A percentile compares a stretch with the other conserved stretches of the same genome.
Evolutionary conservation across 2,113 vertebrate genomes (phyloP).

Genomic region (Etheostoma cragini): DNA sequence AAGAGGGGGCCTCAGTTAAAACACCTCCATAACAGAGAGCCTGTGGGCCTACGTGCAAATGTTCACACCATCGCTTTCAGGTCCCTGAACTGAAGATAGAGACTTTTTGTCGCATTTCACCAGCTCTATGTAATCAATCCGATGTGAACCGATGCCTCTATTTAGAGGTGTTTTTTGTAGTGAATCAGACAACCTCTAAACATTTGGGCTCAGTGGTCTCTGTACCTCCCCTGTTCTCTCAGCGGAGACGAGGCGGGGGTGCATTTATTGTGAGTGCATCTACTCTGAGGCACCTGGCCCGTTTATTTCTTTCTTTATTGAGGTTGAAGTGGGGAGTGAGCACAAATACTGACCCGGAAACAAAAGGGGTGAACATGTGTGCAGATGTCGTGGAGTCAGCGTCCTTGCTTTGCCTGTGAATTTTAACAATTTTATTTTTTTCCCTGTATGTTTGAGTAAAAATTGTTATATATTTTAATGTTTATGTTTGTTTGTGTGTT

Average conservation of each 20-base stretch:
- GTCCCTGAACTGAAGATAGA: conserved; percentile 59
- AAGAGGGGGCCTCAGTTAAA: conserved; percentile 52
- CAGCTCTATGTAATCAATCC: conserved; percentile 58
- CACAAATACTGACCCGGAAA: conserved; percentile 69
- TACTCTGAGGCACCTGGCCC: conserved; percentile 80
- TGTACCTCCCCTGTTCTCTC: conserved; percentile 60
- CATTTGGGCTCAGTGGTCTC: conserved; percentile 75
- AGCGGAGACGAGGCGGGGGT: conserved; percentile 55
- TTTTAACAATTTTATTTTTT: conserved; percentile 76
- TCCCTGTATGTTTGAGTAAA: conserved; percentile 72
- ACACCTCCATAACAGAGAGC: conserved; percentile 61
- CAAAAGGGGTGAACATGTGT: conserved; percentile 53
- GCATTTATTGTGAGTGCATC: conserved; percentile 81
- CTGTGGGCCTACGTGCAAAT: conserved; percentile 52
- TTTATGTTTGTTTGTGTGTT: conserved; percentile 67
- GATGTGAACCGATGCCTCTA: conserved; percentile 76
- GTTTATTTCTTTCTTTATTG: conserved; percentile 86
- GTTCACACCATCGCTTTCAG: conserved; percentile 57
- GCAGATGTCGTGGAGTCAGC: conserved; percentile 70
- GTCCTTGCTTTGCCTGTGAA: conserved; percentile 85
- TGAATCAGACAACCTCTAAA: conserved; percentile 80
- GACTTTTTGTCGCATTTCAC: conserved; percentile 61
- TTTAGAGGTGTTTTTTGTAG: conserved; percentile 50
- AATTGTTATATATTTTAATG: conserved; percentile 76
- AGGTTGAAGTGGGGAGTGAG: conserved; percentile 74